phyloP scores from a whole-genome alignment of 2,888 invertebrate species.

The Venustoraphidia nigricollis region DNA sequence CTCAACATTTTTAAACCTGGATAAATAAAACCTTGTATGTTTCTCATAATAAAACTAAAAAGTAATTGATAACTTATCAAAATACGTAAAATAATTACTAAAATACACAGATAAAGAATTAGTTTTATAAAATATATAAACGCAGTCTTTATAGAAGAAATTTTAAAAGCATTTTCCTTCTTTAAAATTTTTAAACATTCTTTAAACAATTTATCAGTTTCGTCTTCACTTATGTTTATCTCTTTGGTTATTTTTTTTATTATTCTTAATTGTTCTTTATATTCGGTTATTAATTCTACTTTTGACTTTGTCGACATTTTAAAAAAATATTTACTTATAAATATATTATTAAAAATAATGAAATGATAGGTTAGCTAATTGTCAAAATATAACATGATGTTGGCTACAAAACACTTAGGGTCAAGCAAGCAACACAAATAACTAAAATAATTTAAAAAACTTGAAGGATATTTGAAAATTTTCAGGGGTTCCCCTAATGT shows the following conservation, averaged over 20 bases:
- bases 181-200: constrained; percentile 34
- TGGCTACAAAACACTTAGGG: no score
- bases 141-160: not conserved
- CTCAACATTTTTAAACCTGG: constrained; percentile 61
- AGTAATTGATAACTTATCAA: constrained; percentile 40
- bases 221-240: constrained; percentile 41
- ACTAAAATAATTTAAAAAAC: no score
- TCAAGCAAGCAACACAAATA: no score
- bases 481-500: no score
- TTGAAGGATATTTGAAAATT: no score
- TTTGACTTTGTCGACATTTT: constrained; percentile 16
- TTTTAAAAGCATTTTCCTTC: constrained; percentile 15
- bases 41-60: constrained; percentile 49
- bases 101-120: constrained; percentile 17
- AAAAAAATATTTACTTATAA: not conserved
- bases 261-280: constrained; percentile 39
- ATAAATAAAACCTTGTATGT: constrained; percentile 67
- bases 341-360: not conserved
- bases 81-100: constrained; percentile 27
- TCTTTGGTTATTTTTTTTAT: constrained; percentile 40
- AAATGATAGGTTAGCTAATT: no score
- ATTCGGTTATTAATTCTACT: constrained; percentile 29
- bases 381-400: no score
- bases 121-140: constrained; percentile 12
- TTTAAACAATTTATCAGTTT: constrained; percentile 43